Evolutionary conservation across 2,113 vertebrate species (phyloP).

Genomic region (Burhinus oedicnemus): DNA sequence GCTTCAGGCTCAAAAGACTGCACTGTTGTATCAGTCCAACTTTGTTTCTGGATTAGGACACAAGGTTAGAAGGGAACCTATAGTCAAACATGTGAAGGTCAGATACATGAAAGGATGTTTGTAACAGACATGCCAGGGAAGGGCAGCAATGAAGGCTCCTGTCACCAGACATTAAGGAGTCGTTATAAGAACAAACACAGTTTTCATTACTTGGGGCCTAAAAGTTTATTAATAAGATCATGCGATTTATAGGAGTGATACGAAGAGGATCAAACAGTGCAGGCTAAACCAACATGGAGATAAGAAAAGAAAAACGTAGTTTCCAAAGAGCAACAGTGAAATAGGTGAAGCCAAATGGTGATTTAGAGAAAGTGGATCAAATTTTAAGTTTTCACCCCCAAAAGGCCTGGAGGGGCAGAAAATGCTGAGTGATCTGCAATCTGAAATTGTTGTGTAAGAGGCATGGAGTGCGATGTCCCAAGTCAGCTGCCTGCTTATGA

Average conservation of each 20-base stretch:
- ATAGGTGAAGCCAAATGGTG: background rate
- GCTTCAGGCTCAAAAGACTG: background rate
- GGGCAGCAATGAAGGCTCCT: background rate
- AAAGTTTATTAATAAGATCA: background rate
- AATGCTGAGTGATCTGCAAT: background rate
- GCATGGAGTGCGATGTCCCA: background rate
- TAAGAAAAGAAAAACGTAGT: fast-evolving
- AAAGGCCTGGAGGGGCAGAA: background rate
- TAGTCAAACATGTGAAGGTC: background rate
- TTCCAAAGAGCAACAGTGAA: background rate
- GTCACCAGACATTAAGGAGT: background rate
- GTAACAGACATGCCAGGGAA: background rate
- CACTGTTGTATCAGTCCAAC: background rate
- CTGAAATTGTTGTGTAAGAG: background rate
- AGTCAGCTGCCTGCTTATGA: background rate
- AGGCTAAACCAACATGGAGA: background rate
- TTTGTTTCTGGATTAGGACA: background rate
- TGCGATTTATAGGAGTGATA: background rate
- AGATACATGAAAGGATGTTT: background rate
- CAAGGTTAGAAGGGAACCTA: background rate
- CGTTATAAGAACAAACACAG: background rate
- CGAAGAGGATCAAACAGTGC: background rate
- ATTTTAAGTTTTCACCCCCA: background rate
- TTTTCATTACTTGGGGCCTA: background rate
- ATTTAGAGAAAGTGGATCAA: background rate